These are phyloP conservation scores for Poeciliopsis prolifica DNA, from an alignment of 2,113 vertebrate species.

Conservation along the genomic window DNA sequence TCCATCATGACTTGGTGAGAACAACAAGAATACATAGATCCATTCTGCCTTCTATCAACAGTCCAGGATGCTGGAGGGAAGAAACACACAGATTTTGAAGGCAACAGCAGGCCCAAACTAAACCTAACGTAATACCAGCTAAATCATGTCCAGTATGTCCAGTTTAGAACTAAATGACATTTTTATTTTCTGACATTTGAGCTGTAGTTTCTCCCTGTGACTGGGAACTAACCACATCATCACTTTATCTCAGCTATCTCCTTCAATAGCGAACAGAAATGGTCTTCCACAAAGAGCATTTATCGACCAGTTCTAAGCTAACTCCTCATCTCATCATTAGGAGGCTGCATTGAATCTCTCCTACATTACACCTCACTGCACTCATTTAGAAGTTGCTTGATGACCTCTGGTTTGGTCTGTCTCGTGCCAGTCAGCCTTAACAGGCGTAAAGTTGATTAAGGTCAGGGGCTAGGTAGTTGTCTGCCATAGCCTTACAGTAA, in stretches of 20 bases:
- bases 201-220: neutral
- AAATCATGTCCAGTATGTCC: too few species aligned
- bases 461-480: slow-evolving; percentile 49
- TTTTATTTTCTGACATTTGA: neutral
- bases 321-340: slow-evolving; percentile 20
- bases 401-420: slow-evolving; percentile 43
- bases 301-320: neutral
- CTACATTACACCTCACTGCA: slow-evolving; percentile 33
- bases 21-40: too few species aligned
- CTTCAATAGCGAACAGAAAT: neutral
- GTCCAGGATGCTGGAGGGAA: too few species aligned
- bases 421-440: slow-evolving; percentile 45
- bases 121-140: too few species aligned
- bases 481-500: slow-evolving; percentile 60
- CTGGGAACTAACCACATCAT: neutral
- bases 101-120: too few species aligned
- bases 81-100: too few species aligned
- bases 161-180: too few species aligned
- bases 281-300: neutral
- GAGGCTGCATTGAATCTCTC: slow-evolving; percentile 27
- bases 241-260: neutral
- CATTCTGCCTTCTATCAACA: too few species aligned
- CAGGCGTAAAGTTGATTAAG: slow-evolving; percentile 69
- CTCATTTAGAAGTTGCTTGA: slow-evolving; percentile 51
- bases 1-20: too few species aligned